Base-by-base conservation (phyloP, 1,140 invertebrate genomes). In the Lepidotrigona ventralis region DNA sequence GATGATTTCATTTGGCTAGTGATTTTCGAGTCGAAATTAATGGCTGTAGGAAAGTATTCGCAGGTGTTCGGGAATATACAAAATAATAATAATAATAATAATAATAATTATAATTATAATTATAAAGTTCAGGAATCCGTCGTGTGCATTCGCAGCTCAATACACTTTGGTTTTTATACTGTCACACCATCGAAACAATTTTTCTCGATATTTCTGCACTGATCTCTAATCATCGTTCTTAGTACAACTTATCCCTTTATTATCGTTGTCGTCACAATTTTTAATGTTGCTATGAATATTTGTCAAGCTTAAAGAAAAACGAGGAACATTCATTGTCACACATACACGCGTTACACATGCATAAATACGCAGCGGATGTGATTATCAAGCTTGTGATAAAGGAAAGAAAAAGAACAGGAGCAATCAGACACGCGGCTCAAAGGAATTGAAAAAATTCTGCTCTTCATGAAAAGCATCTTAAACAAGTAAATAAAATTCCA, bases 61-160 rank as follows among this genome's bases (percentile, higher is more conserved):
- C 23, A 33, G 26, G 3, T 39, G 23, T 53, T 29, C 29, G 51
- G 6, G 11, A 23, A 23, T 23, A 71, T 64, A 64, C 11, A 74
- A 56, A 75, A 60, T 68, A 39, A 85, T 56, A 81, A 60, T 46
- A 8, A 46, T 46, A 46, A 8, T 46, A 46, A 46, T 46, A 46
- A 8, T 46, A 46, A 39, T 39, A 33, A 33, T 33, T 2, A 33
- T 33, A 33, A 33, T 33, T 33, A 39, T 39, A 46, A 46, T 46
- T 46, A 46, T 46, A 64, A 79, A 23, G 17, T 78, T 86, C 51
- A 79, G 53, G 23, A 84, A 85, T 85, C 85, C 76, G 76, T 84
- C 81, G 51, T 79, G 76, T 64, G 76, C 81, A 77, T 79, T 75
- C 51, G 63, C 71, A 84, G 76, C 81, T 86, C 85, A 75, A 79